phyloP scores from a whole-genome alignment of 2,888 invertebrate genomes.

The Halocaridina rubra region DNA sequence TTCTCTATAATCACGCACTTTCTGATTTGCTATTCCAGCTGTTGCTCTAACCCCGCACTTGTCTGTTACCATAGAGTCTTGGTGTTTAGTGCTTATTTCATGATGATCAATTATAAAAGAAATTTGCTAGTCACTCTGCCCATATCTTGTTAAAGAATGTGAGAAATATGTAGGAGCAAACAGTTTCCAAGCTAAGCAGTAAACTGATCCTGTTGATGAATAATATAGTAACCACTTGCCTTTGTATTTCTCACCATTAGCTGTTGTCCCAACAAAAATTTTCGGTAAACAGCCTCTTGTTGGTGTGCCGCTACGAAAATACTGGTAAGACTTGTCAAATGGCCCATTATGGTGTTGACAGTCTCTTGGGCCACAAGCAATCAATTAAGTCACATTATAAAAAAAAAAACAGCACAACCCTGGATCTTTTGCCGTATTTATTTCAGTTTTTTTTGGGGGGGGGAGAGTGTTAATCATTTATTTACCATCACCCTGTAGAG shows the following conservation, averaged over 20 bases:
- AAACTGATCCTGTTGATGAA: slow-evolving; percentile 35
- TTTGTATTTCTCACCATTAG: slow-evolving; percentile 39
- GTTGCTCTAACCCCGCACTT: no score
- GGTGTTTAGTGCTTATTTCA: slow-evolving; percentile 27
- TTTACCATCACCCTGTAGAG: slow-evolving; percentile 2
- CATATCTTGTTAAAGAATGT: slow-evolving; percentile 19
- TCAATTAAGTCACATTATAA: slow-evolving; percentile 38
- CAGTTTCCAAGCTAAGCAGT: slow-evolving; percentile 18
- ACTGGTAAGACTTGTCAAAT: slow-evolving; percentile 33
- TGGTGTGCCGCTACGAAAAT: slow-evolving; percentile 43
- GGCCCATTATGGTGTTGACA: slow-evolving; percentile 43
- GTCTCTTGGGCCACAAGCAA: slow-evolving; percentile 34
- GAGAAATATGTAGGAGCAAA: slow-evolving; percentile 21
- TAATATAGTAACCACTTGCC: slow-evolving; percentile 29
- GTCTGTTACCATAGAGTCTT: slow-evolving; percentile 27
- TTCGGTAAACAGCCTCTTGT: slow-evolving; percentile 31
- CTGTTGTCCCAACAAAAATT: slow-evolving; percentile 33
- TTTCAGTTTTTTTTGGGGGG: slow-evolving; percentile 18
- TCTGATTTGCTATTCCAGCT: no score
- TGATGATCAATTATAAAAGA: slow-evolving; percentile 28
- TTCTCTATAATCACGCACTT: no score
- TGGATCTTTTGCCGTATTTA: slow-evolving; percentile 32
- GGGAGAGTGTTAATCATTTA: slow-evolving; percentile 17
- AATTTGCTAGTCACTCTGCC: slow-evolving; percentile 30
- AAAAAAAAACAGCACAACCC: slow-evolving; percentile 30